Base-by-base conservation (phyloP, 2,113 vertebrate species). In the Callionymus lyra region DNA sequence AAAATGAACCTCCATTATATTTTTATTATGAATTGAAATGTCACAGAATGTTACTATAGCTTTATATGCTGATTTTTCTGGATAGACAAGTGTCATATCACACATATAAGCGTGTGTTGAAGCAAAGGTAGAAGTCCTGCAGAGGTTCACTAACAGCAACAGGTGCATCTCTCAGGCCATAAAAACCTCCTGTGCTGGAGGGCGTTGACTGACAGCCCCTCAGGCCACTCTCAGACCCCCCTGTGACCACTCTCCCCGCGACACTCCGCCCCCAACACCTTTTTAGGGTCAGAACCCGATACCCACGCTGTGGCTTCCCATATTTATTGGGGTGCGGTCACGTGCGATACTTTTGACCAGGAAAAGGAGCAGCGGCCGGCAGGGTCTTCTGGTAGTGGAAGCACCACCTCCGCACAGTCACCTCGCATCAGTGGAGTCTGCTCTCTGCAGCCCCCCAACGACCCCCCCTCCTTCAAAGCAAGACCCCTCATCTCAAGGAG, bases 281-380 rank as follows among this genome's bases (percentile, higher is more conserved):
- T 85, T 85, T 84, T 79, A 66, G 85, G 82, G 52, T 63, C 73
- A 68, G 71, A 85, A 84, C 71, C 59, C 21, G 74, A 85, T 70
- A 82, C 72, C 64, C 69, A 38, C 38, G 70, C 66, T 47, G 64
- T 56, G 35, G 63, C 70, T 74, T 72, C 78, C 61, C 74, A 74
- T 89, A 88, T 80, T 84, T 88, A 88, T 85, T 82, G 79, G 81
- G 78, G 77, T 69, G 78, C 67, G 70, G 83, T 88, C 86, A 87
- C 85, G 84, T 87, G 84, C 66, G 56, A 11, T 39, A 72, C 79
- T 81, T 80, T 85, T 86, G 84, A 89, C 84, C 85, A 87, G 85
- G 82, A 83, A 77, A n/a, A 85, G 77, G 78, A 86, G 76, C 79
- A 82, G 78, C 77, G 79, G 80, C 67, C 66, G 75, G 68, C 79